A percentile compares a stretch with the other conserved stretches of the same genome.
Conservation (phyloP, 2,113 vertebrate genomes). For the Nibea albiflora region DNA sequence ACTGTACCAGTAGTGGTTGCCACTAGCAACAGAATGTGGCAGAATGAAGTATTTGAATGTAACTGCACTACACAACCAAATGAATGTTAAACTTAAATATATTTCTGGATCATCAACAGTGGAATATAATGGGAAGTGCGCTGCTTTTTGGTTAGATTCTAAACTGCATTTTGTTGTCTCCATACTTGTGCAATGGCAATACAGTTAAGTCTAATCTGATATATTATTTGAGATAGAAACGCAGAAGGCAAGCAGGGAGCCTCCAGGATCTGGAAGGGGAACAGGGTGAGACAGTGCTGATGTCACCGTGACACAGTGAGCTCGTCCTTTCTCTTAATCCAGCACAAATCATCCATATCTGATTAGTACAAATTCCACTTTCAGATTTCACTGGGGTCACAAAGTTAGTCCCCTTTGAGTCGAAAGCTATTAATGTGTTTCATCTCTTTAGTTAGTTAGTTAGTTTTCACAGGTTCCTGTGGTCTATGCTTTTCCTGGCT, state of each 20-base stretch:
- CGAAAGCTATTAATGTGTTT: background rate
- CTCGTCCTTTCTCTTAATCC: background rate
- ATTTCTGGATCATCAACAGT: no score
- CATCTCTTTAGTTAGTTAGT: no score
- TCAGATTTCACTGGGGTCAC: background rate
- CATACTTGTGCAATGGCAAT: no score
- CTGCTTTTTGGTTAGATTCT: no score
- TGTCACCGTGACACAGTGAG: background rate
- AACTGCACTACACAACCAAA: no score
- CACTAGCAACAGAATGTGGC: background rate
- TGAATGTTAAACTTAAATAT: no score
- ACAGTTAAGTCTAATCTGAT: no score
- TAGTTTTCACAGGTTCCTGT: background rate
- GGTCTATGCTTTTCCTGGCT: background rate
- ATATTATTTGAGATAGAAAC: no score
- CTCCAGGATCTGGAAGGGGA: background rate
- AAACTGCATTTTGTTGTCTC: no score
- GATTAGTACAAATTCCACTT: background rate
- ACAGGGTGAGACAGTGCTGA: background rate
- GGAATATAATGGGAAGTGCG: no score
- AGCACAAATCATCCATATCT: background rate
- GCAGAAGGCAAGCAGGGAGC: no score
- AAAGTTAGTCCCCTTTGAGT: background rate
- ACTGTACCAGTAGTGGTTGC: background rate
- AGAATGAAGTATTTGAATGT: no score